Base-by-base conservation (phyloP, 2,888 invertebrate genomes). In the Holacanthella duospinosa region DNA sequence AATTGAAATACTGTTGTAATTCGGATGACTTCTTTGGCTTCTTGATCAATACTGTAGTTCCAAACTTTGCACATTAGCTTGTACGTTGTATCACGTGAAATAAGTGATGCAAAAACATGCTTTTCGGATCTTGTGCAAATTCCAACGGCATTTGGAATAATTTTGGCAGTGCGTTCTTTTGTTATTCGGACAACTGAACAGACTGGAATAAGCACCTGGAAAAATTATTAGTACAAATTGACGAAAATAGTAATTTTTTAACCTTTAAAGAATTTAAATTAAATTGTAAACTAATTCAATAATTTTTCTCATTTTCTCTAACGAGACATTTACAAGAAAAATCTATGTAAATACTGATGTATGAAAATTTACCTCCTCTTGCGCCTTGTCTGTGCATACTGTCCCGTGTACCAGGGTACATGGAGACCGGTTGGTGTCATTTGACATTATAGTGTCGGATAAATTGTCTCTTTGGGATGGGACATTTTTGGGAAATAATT, bases 81-180 rank as follows among this genome's bases (percentile, higher is more conserved):
- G 79, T 87, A 90, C 0, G 93, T 91, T 68, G 86, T 86, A 77
- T 94, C 93, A 55, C 93, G 81, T 29, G 92, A 91, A 72, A 94
- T 83, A 69, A 94, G 83, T 66, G 92, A 92, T 56, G 91, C 91
- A 79, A 94, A 94, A 59, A 91, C 89, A 75, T 90, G 89, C 67
- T 83, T 82, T 58, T 91, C 86, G 74, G 88, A 86, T 56, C 85
- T 82, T n/a, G 93, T 93, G 64, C 84, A 83, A 43, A 92, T 86
- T 29, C 92, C 93, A 64, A 95, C 89, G 19, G 94, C 94, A 78
- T 94, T 94, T 58, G 94, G 94, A 74, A 95, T 92, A 71, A 95
- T 91, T 72, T 89, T 84, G 1, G 93, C 94, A 64, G 93, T 93
- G 79, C 90, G 91, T 79, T 93, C 93, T 77, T 93, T 91, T 53